phyloP scores from a whole-genome alignment of 2,888 invertebrate genomes.

The Apodemia mormo region DNA sequence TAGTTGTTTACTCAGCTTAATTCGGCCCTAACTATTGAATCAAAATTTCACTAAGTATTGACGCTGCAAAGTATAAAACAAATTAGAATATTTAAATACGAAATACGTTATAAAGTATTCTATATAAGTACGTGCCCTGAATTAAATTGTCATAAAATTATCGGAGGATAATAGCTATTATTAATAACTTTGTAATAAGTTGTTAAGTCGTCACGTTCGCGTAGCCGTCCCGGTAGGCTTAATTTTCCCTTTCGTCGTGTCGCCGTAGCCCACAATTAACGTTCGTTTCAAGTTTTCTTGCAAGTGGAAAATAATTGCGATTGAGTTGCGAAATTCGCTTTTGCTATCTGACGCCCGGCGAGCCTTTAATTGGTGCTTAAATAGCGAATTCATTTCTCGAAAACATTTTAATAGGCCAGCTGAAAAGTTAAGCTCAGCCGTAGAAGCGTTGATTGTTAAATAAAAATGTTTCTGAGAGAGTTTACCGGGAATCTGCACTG shows the following conservation, averaged over 20 bases:
- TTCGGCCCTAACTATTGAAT: too few relatives aligned
- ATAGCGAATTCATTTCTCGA: constrained; percentile 56
- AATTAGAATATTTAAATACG: neutral
- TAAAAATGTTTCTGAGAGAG: constrained; percentile 7
- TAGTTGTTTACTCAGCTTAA: too few relatives aligned
- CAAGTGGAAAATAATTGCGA: constrained; percentile 70
- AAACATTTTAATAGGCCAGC: constrained; percentile 26
- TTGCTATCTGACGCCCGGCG: constrained; percentile 58
- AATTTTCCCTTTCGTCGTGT: constrained; percentile 29
- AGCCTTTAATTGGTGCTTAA: constrained; percentile 68
- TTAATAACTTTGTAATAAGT: constrained; percentile 15
- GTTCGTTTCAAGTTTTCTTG: constrained; percentile 65
- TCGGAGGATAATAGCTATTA: constrained; percentile 3
- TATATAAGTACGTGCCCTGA: neutral
- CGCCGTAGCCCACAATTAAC: constrained; percentile 59
- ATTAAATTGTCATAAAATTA: constrained; percentile 7
- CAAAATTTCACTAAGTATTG: too few relatives aligned
- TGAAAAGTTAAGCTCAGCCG: constrained; percentile 21
- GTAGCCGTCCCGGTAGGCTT: constrained; percentile 6
- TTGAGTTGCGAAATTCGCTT: constrained; percentile 65
- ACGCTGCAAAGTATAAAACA: neutral
- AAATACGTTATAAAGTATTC: neutral
- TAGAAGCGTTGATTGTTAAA: constrained; percentile 8
- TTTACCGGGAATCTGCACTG: neutral
- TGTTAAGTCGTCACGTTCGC: constrained; percentile 16